Base-by-base conservation (phyloP, 2,888 invertebrate species). In the Coecobrya sp. region DNA sequence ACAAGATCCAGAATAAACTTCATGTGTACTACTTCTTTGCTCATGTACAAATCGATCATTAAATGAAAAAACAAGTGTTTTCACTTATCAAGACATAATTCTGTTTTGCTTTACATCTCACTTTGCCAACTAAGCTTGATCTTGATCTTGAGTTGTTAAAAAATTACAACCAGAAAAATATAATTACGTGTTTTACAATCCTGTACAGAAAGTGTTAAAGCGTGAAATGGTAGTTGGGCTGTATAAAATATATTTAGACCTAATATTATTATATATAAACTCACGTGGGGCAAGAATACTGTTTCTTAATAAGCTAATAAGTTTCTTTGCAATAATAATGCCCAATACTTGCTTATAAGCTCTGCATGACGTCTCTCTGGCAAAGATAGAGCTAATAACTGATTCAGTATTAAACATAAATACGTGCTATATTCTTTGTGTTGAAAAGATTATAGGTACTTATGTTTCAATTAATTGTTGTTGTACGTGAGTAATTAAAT, bases 41-140 rank as follows among this genome's bases (percentile, higher is more conserved):
- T 1, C 55, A 55, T 55, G 10, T 30, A 65, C 13, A 25, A 65
- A 30, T 30, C 13, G 25, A 5, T 65, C 27, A 65, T 16, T 65
- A 65, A 65, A 13, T 27, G 55, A 30, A 65, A n/a, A 27, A 65
- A 65, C 65, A 65, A 65, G 65, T 30, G 65, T 65, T 65, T 65
- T 25, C 65, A 27, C 27, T 65, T 65, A 27, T 13, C 27, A 27
- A 5, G 11, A 30, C 65, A 65, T 3, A 25, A 25, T 27, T 65
- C 27, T 65, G 25, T 13, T 27, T 30, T 65, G 27, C 55, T 65
- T 65, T 65, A 65, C 27, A 19, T 65, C 27, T 11, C 5, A 27
- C 65, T 65, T 25, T 1, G 25, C 11, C 27, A 27, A 11, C 10
- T 62, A 8, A 5, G 16, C 62, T 62, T 62, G 62, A 65, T 65